Base-by-base conservation (phyloP, 2,888 invertebrate genomes). In the Oscheius sp. region DNA sequence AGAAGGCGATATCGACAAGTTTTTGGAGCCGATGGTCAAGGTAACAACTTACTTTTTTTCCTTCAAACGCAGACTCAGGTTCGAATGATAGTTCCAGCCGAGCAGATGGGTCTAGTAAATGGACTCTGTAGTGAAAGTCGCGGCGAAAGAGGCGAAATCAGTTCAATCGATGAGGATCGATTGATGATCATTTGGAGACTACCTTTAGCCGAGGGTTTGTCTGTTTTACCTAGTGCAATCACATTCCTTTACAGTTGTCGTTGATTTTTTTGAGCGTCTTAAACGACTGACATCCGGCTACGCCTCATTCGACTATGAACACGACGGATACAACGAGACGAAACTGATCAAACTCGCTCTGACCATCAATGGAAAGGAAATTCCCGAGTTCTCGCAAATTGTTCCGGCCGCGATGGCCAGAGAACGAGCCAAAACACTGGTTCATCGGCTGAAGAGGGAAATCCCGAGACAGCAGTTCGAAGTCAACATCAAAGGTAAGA, bases 261-360 rank as follows among this genome's bases (percentile, higher is more conserved):
- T 96, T 9, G 96, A 98, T 90, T 98, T 99, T 90, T 96, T 96
- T 89, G 97, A 98, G 89, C 53, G 76, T 4, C 62, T 83, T n/a
- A 98, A 98, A 90, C 93, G 94, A 13, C 86, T 95, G 29, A 94
- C 94, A 2, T 96, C 96, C 0, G 98, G 98, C 47, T 98, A 95
- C 91, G 98, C 96, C 1, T 91, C 95, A 89, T 96, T 96, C 89
- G 95, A 95, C 90, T 96, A 96, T 88, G 95, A 96, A 90, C 94
- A 95, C 89, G 90, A 93, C 86, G 96, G 95, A 1, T 98, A 94
- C 90, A 92, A 94, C 80, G 88, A 89, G 89, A 78, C 96, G 77
- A 91, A 93, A 76, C 91, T 98, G 85, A 93, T 94, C 0, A 94
- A 94, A 94, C 90, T 96, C 90, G 92, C 92, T 78, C 92, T 95